Base-by-base conservation (phyloP, 2,797 vertebrate species). In the Limosa lapponica region DNA sequence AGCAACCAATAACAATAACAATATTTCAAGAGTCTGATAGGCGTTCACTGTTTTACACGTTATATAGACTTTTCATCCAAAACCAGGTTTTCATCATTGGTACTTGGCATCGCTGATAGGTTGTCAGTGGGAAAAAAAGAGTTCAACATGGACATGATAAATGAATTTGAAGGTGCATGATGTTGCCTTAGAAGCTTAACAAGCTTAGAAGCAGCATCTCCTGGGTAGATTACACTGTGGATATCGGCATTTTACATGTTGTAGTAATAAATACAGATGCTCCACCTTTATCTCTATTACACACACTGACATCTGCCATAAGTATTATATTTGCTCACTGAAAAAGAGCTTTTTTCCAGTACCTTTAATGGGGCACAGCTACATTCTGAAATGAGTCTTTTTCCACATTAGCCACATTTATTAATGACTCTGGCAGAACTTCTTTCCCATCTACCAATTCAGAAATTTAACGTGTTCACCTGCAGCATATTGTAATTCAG, bases 381-480 rank as follows among this genome's bases (percentile, higher is more conserved):
- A 48, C 5, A 0, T 90, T 85, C 52, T 79, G 61, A 92, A 90
- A 82, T 36, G 43, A 70, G 52, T 43, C 69, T 93, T 92, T 90
- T 79, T 67, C 73, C 58, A 43, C 48, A 36, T 92, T 88, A 85
- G 36, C 61, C 73, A 36, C 66, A 7, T 84, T 79, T 92, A 95
- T 96, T 96, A 96, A 92, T 93, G 91, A 80, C 74, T 71, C 75
- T 32, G 44, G 48, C 61, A 89, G 72, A 88, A 93, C 78, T 95
- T 95, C 71, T 54, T 83, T 91, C 28, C 25, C 1, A 0, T 80
- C 80, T 86, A 28, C 81, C 79, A 87, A 44, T 82, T 90, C 18
- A 8, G 74, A 82, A 83, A 91, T 92, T 59, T 77, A 93, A 65
- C 62, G 2, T 61, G 62, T 59, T 95, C 86, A 95, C 91, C 95